These are phyloP conservation scores for Baryphthengus martii DNA, from an alignment of 2,113 vertebrate genomes.

Conservation along the genomic window DNA sequence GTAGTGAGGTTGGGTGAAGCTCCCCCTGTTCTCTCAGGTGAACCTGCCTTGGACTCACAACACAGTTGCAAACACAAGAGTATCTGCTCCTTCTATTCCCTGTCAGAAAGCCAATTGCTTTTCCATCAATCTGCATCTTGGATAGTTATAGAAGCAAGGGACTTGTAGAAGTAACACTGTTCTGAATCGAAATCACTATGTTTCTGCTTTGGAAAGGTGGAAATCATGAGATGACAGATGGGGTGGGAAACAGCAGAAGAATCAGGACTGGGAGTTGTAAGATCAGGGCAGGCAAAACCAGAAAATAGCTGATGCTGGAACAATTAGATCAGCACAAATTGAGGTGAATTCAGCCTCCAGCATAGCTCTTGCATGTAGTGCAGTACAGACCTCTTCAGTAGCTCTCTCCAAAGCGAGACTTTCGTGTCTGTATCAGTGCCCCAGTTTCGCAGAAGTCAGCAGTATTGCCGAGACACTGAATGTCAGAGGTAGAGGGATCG, in stretches of 20 bases:
- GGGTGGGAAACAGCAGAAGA: neutral
- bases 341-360: neutral
- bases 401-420: neutral
- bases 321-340: neutral
- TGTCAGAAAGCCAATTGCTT: neutral
- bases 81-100: neutral
- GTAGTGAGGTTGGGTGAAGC: neutral
- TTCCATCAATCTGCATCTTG: neutral
- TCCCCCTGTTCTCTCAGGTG: neutral
- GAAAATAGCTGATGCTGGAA: neutral
- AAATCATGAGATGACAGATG: neutral
- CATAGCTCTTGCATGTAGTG: neutral
- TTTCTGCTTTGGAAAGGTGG: neutral
- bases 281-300: neutral
- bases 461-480: neutral
- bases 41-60: neutral
- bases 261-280: neutral
- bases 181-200: neutral
- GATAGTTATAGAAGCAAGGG: neutral
- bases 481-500: neutral
- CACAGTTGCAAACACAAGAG: neutral
- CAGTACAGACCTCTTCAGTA: neutral
- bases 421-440: neutral
- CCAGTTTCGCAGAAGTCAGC: constrained; percentile 12
- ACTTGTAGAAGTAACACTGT: neutral